Evolutionary conservation across 2,797 vertebrate genomes (phyloP).

Genomic region (Mycteria americana): DNA sequence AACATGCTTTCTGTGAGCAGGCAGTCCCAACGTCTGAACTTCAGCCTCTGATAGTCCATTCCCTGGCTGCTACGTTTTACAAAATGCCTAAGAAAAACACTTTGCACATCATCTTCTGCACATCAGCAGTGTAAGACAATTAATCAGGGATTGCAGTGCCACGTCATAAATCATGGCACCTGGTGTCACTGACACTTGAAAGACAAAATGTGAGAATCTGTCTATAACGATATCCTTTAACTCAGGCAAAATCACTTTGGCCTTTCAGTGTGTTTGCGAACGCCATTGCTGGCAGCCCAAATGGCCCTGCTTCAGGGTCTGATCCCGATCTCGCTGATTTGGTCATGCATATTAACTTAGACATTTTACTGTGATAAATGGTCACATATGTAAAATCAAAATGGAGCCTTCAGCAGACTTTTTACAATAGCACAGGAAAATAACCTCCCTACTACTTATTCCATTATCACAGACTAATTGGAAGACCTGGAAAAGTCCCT

Average conservation of each 20-base stretch:
- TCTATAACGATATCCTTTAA: neutral
- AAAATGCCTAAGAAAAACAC: slow-evolving; percentile 20
- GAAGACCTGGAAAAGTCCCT: slow-evolving; percentile 2
- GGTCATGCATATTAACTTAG: neutral
- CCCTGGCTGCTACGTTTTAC: neutral
- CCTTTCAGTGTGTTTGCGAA: neutral
- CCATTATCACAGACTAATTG: neutral
- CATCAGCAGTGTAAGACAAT: slow-evolving; percentile 12
- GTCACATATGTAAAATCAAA: neutral
- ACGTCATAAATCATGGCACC: slow-evolving; percentile 1
- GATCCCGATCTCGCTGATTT: neutral
- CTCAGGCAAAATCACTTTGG: neutral
- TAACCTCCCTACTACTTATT: neutral
- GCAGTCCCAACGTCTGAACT: neutral
- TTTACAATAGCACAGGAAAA: neutral
- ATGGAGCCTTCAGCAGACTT: neutral
- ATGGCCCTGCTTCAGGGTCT: neutral
- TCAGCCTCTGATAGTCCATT: neutral
- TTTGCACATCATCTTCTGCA: neutral
- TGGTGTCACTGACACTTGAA: neutral
- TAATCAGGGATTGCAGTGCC: slow-evolving; percentile 33
- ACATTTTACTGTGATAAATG: neutral
- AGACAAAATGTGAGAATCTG: neutral
- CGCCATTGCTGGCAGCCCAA: neutral
- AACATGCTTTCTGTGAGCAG: neutral